Conservation (phyloP, 2,888 invertebrate species). For the Heliconius cydno region DNA sequence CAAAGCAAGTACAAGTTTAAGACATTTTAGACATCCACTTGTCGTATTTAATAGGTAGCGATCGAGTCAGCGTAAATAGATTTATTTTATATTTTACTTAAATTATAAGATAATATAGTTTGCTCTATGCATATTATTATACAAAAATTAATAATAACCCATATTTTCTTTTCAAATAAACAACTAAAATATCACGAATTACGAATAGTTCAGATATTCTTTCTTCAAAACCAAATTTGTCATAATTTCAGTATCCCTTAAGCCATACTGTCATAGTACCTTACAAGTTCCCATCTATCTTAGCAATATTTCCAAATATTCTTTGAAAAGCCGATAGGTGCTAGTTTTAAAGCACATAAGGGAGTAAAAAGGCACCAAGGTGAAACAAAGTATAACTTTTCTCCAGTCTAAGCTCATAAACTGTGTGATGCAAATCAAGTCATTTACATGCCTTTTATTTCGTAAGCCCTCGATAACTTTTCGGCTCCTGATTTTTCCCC, state of each 20-base stretch:
- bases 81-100: background rate
- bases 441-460: conserved; percentile 68
- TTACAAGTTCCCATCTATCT: background rate
- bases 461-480: conserved; percentile 42
- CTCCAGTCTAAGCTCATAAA: conserved; percentile 41
- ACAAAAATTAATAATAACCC: background rate
- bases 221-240: background rate
- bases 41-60: conserved; percentile 31
- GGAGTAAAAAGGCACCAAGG: background rate
- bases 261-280: background rate
- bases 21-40: conserved; percentile 25
- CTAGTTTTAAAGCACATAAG: conserved; percentile 29
- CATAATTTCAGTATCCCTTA: background rate
- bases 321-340: conserved; percentile 1
- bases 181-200: background rate
- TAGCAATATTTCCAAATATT: background rate
- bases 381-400: conserved; percentile 35
- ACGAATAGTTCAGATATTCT: background rate
- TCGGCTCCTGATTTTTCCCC: conserved; percentile 22
- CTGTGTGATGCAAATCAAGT: conserved; percentile 70
- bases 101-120: no score
- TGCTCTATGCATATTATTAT: no score
- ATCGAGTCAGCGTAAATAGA: background rate
- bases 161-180: background rate
- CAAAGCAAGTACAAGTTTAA: conserved; percentile 25